These are phyloP conservation scores for Hemicentrotus pulcherrimus DNA, from an alignment of 35 echinoderm and acorn worm genomes.

Conservation along the genomic window DNA sequence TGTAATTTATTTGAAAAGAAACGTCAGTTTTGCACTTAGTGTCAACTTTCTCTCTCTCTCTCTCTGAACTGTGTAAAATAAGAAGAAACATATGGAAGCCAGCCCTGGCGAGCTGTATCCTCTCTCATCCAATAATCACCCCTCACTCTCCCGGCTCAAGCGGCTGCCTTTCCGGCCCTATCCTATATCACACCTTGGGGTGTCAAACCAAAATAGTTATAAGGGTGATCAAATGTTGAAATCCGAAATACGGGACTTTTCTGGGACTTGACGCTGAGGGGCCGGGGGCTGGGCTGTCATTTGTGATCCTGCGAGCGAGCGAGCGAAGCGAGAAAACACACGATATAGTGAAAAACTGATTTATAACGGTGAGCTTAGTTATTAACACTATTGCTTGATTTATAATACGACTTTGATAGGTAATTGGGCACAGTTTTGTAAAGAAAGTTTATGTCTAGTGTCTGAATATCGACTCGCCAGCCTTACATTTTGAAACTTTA, in stretches of 20 bases:
- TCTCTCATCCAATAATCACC: background rate
- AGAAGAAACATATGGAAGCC: background rate
- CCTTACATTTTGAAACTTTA: no score
- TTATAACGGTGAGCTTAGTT: no score
- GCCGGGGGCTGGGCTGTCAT: background rate
- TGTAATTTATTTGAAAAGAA: background rate
- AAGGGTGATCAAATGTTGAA: background rate
- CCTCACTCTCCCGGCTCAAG: background rate
- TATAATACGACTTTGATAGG: no score
- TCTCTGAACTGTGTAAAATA: background rate
- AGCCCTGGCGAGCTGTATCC: background rate
- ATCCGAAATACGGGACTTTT: background rate
- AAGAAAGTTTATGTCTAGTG: no score
- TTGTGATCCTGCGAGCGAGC: no score
- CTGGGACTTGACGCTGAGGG: background rate
- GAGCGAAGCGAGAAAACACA: no score
- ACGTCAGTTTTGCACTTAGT: background rate
- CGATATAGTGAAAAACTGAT: no score
- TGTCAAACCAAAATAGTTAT: conserved; percentile 19
- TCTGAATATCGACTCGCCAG: no score
- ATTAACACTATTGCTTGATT: no score
- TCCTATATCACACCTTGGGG: conserved; percentile 16
- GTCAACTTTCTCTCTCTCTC: background rate
- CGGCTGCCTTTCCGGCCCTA: conserved; percentile 14
- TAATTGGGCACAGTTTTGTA: no score